phyloP scores from a whole-genome alignment of 2,888 invertebrate species.

The Cantharis rufa region DNA sequence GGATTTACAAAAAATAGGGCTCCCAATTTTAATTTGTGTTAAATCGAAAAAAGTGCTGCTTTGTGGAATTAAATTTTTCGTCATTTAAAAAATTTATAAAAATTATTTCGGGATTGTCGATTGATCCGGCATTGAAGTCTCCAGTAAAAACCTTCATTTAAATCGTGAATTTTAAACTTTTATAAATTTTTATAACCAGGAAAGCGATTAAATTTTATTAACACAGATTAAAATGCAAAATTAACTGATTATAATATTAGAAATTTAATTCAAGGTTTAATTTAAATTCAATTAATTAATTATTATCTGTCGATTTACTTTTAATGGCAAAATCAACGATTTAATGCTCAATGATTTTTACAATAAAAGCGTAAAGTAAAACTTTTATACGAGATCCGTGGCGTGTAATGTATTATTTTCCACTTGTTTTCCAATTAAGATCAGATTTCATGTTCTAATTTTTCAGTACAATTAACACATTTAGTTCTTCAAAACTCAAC shows the following conservation, averaged over 20 bases:
- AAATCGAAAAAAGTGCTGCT: background rate
- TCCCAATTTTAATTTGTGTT: background rate
- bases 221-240: background rate
- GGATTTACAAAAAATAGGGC: conserved; percentile 9
- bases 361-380: background rate
- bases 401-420: background rate
- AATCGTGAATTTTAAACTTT: background rate
- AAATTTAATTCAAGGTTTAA: background rate
- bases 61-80: background rate
- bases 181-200: background rate
- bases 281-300: background rate
- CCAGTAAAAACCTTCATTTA: background rate
- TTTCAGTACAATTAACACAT: conserved; percentile 17
- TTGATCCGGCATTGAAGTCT: background rate
- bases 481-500: conserved; percentile 8
- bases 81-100: background rate
- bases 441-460: conserved; percentile 17
- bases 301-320: background rate
- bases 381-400: background rate
- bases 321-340: background rate
- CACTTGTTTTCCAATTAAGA: conserved; percentile 3
- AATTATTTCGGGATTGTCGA: background rate
- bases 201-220: background rate
- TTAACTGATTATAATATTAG: background rate
- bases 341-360: background rate